phyloP scores from a whole-genome alignment of 1,140 invertebrate genomes.

The Trachymyrmex septentrionalis region DNA sequence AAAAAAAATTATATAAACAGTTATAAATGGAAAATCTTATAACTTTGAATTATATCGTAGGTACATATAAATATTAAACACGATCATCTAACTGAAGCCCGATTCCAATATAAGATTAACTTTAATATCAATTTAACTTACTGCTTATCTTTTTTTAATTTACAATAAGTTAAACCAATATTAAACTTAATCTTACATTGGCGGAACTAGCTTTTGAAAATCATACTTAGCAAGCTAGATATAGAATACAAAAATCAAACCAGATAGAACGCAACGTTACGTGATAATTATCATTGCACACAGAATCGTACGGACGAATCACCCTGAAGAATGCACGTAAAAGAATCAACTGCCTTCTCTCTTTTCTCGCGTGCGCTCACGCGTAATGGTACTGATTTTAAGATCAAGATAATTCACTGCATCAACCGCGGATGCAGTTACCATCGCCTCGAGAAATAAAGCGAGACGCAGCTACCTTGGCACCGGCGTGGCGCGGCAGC shows the following conservation, averaged over 20 bases:
- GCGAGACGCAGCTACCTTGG: slow-evolving; percentile 36
- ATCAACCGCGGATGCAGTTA: slow-evolving; percentile 79
- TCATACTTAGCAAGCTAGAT: neutral
- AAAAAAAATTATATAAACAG: neutral
- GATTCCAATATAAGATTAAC: too few species aligned
- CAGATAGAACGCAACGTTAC: neutral
- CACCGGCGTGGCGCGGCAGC: slow-evolving; percentile 22
- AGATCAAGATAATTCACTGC: slow-evolving; percentile 80
- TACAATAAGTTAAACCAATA: too few species aligned
- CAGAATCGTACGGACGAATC: neutral
- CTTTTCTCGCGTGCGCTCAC: slow-evolving; percentile 66
- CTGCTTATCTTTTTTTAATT: too few species aligned
- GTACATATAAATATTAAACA: neutral
- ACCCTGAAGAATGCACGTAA: neutral
- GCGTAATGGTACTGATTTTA: slow-evolving; percentile 84
- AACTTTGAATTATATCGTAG: neutral
- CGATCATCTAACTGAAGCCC: neutral
- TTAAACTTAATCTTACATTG: too few species aligned
- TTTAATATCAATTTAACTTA: too few species aligned
- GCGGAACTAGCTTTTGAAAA: too few species aligned
- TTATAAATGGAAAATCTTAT: too few species aligned
- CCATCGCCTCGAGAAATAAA: slow-evolving; percentile 70
- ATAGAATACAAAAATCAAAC: neutral
- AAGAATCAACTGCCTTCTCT: slow-evolving; percentile 24
- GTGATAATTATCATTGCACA: neutral